Percentiles rank a stretch among this genome's conserved stretches.
phyloP scores from a whole-genome alignment of 2,113 vertebrate genomes.

The Erythrocebus patas region DNA sequence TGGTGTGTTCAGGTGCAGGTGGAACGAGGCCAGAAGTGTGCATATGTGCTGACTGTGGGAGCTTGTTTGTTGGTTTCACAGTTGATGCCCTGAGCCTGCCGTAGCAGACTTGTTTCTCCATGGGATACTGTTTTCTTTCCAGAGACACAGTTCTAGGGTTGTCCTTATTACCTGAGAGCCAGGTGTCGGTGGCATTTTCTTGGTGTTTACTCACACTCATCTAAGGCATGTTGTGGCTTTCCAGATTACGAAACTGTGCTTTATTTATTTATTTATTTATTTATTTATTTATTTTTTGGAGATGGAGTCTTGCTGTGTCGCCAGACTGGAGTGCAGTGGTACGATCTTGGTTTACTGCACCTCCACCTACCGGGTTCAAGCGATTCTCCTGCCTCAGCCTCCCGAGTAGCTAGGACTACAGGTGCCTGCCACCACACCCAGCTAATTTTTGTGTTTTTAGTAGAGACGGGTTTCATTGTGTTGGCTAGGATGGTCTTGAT shows the following conservation, averaged over 20 bases:
- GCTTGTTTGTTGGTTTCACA: background rate
- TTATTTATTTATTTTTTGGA: too few species aligned
- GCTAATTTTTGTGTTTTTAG: too few species aligned
- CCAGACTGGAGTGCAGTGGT: too few species aligned
- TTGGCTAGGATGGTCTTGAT: too few species aligned
- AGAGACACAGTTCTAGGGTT: background rate
- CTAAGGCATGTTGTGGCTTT: background rate
- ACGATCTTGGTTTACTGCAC: too few species aligned
- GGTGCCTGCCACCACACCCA: too few species aligned
- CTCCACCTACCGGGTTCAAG: too few species aligned
- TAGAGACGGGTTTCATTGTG: too few species aligned
- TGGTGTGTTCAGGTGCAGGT: background rate
- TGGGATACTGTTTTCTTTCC: background rate
- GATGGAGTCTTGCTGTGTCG: too few species aligned
- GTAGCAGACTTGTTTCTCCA: background rate
- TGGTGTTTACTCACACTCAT: background rate
- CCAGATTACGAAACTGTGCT: background rate
- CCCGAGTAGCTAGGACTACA: too few species aligned
- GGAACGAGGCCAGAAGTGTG: background rate
- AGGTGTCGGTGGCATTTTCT: background rate
- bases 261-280: background rate
- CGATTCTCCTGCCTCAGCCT: too few species aligned
- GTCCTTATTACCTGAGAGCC: background rate
- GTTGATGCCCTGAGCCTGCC: background rate
- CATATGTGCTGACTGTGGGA: background rate